phyloP scores from a whole-genome alignment of 2,888 invertebrate species.

The Mesoligia furuncula region DNA sequence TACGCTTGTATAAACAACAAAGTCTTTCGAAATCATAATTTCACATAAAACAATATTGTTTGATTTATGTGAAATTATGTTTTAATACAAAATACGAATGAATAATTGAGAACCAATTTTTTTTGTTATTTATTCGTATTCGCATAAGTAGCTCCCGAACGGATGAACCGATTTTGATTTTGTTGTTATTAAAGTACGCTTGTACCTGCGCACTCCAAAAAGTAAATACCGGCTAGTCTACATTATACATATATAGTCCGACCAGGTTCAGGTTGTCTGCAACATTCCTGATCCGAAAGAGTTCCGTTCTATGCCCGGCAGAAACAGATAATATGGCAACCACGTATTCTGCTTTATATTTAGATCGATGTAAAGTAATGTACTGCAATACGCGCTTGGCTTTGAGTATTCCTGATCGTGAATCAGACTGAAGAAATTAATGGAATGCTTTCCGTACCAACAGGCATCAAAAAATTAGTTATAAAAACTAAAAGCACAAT shows the following conservation, averaged over 20 bases:
- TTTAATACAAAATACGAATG: not conserved
- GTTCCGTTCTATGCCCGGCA: constrained; percentile 47
- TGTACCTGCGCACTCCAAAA: not conserved
- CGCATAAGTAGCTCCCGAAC: too few relatives aligned
- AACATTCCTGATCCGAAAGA: constrained; percentile 53
- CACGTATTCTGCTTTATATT: constrained; percentile 70
- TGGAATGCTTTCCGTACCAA: constrained; percentile 48
- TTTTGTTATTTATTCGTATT: not conserved
- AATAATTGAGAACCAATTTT: not conserved
- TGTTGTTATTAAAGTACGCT: not conserved
- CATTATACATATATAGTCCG: not conserved
- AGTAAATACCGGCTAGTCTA: constrained; percentile 17
- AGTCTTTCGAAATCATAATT: not conserved
- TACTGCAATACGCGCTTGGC: constrained; percentile 36
- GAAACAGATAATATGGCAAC: constrained; percentile 69
- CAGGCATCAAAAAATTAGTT: constrained; percentile 21
- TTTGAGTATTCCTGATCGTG: constrained; percentile 52
- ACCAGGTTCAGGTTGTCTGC: constrained; percentile 31
- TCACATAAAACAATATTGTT: not conserved
- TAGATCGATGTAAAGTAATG: constrained; percentile 64
- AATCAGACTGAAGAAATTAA: constrained; percentile 58
- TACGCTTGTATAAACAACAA: too few relatives aligned
- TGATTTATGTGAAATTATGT: not conserved
- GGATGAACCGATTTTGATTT: too few relatives aligned
- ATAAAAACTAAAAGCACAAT: not conserved